phyloP scores from a whole-genome alignment of 1,140 invertebrate species.

The Dreissena rostriformis region DNA sequence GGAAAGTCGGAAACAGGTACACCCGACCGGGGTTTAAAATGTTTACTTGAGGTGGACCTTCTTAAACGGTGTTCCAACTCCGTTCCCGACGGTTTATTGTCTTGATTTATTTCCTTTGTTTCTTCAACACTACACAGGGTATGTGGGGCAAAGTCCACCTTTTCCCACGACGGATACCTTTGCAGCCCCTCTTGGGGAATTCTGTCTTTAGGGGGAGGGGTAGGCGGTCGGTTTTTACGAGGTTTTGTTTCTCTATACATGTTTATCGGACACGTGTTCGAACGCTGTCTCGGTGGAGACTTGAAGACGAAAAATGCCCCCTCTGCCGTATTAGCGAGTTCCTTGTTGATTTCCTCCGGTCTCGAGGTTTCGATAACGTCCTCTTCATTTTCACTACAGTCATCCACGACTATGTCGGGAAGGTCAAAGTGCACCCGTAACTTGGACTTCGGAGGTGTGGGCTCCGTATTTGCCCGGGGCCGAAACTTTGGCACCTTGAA shows the following conservation, averaged over 20 bases:
- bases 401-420: conserved; percentile 47
- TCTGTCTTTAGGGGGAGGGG: conserved; percentile 31
- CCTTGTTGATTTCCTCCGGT: conserved; percentile 41
- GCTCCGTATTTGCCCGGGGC: conserved; percentile 47
- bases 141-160: conserved; percentile 42
- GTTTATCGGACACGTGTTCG: conserved; percentile 47
- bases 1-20: background rate
- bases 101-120: conserved; percentile 1
- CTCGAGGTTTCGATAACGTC: conserved; percentile 21
- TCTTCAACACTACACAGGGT: conserved; percentile 37
- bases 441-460: conserved; percentile 26
- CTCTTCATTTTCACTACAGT: conserved; percentile 54
- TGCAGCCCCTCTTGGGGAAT: conserved; percentile 22
- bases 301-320: conserved; percentile 55
- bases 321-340: conserved; percentile 47
- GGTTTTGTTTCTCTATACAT: conserved; percentile 33
- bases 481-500: conserved; percentile 24
- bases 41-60: background rate
- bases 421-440: conserved; percentile 48
- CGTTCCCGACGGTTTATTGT: background rate
- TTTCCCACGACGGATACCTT: conserved; percentile 46
- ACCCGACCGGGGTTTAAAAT: background rate
- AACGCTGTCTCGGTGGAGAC: conserved; percentile 49
- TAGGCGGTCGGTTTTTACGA: conserved; percentile 14
- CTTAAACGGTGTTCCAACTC: background rate